Evolutionary conservation across 2,888 invertebrate genomes (phyloP).

Genomic region (Eupithecia pulchellata): DNA sequence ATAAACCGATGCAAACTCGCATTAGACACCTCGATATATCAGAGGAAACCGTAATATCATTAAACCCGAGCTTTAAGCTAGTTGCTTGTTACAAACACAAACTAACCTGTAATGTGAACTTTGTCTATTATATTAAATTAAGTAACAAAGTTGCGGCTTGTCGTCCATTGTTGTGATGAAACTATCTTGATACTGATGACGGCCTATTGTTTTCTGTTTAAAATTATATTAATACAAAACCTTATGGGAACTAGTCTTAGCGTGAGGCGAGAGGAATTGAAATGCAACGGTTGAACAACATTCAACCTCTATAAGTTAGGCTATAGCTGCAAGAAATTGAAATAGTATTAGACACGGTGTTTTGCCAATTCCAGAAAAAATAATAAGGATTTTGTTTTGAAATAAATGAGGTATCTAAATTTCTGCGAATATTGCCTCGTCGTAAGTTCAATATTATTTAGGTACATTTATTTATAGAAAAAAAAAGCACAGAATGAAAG

Average conservation of each 20-base stretch:
- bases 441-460: neutral
- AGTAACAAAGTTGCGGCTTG: constrained; percentile 46
- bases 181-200: constrained; percentile 45
- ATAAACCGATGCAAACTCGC: neutral
- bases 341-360: neutral
- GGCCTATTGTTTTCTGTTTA: constrained; percentile 42
- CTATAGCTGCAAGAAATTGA: neutral
- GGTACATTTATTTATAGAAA: constrained; percentile 1
- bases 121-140: constrained; percentile 26
- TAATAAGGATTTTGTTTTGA: too few relatives aligned
- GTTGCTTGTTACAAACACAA: constrained; percentile 11
- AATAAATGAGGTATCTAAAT: neutral
- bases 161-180: constrained; percentile 47
- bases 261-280: constrained; percentile 38
- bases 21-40: neutral
- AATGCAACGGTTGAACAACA: constrained; percentile 46
- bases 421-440: neutral
- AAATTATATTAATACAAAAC: constrained; percentile 36
- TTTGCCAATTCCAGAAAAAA: neutral
- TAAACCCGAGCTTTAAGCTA: neutral
- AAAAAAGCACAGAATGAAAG: constrained; percentile 17
- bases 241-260: constrained; percentile 39
- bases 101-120: constrained; percentile 12
- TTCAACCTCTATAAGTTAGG: too few relatives aligned
- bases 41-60: neutral